Conservation (phyloP, 92 coral and sea anemone genomes). For the Zoanthus solanderi region DNA sequence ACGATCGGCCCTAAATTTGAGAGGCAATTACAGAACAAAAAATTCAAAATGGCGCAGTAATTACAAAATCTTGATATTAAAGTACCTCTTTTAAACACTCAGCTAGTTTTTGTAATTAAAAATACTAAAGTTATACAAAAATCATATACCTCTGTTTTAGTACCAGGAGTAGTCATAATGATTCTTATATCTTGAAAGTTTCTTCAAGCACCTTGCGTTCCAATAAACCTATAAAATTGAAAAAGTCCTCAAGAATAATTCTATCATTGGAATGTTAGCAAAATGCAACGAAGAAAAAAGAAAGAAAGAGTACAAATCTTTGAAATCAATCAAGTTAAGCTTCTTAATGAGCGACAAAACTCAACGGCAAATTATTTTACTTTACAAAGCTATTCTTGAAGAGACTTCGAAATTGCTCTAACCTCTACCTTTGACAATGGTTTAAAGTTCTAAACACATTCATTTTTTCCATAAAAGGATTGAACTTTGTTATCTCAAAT, state of each 20-base stretch:
- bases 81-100: too few relatives aligned
- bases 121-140: neutral
- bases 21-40: too few relatives aligned
- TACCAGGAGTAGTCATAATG: neutral
- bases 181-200: neutral
- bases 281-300: too few relatives aligned
- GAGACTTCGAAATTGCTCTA: neutral
- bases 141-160: conserved; percentile 15
- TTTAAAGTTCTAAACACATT: neutral
- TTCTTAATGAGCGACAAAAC: too few relatives aligned
- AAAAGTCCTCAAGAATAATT: neutral
- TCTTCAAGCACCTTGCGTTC: neutral
- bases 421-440: neutral
- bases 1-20: too few relatives aligned
- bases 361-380: too few relatives aligned
- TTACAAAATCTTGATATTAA: too few relatives aligned
- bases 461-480: neutral
- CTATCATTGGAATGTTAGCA: neutral
- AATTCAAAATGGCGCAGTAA: too few relatives aligned
- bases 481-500: neutral
- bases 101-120: too few relatives aligned
- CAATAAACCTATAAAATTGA: neutral
- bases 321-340: too few relatives aligned
- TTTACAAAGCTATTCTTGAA: too few relatives aligned
- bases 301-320: too few relatives aligned